Evolutionary conservation across 2,888 invertebrate genomes (phyloP), one percentile per base, ranked within the genome.

Genomic region (Sphaerophoria taeniata): DNA sequence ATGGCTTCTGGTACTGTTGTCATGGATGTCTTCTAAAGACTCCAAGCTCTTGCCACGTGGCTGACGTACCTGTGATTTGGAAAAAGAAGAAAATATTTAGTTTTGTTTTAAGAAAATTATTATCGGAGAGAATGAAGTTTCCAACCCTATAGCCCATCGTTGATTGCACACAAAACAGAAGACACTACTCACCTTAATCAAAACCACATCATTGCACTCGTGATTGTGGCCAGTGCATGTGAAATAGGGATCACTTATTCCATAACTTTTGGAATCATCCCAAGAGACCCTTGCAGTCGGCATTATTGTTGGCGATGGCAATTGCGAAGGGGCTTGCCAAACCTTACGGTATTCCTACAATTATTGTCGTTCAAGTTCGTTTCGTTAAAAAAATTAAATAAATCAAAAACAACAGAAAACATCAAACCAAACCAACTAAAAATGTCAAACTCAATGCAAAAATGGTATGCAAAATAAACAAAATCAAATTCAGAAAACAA

Each of bases 21-120:
- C 95, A 58, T 94, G 94, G 39, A 96, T 95, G 89, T 97, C 97
- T 91, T 97, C 97, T 87, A 97, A 93, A 87, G 96, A 96, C 92
- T 97, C 97, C 88, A 97, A 93, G 24, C 97, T 97, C 92, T 97
- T 97, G 60, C 97, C 97, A 88, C 97, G 94, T 72, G 96, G 96
- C 89, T 96, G 96, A 90, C 96, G 95, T 88, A 96, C 95, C 96
- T 96, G 43, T 12, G 51, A 6, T 6, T 58, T 12, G 9, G 5
- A 12, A 2, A 2, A 49, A 34, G 31, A 63, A 36, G 33, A 16
- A 33, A 43, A 24, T 24, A 2, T 2, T 24, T 24, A 24, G 24
- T 24, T 24, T 24, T 24, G 1, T 1, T 24, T 9, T 0, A 43
- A 43, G 12, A 9, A 43, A 6, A 43, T 11, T 11, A 39, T 6